Base-by-base conservation (phyloP, 2,888 invertebrate genomes). In the Hermaeophaga mercurialis region DNA sequence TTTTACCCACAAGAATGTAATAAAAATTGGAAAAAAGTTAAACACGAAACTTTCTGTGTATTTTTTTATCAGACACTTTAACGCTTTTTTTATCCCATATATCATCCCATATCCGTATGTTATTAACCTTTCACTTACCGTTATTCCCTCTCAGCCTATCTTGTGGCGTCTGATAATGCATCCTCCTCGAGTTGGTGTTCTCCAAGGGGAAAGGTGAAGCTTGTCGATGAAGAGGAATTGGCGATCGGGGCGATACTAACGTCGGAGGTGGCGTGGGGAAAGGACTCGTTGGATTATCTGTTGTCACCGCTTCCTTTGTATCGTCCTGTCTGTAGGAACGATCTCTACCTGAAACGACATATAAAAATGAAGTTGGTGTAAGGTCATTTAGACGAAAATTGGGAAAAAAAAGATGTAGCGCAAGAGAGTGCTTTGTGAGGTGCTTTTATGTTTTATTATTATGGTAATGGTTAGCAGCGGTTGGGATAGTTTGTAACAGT, bases 291-390 rank as follows among this genome's bases (percentile, higher is more conserved):
- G 80, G 80, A 72, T 81, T 81, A 73, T 82, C 81, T 43, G 81
- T 81, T 49, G 80, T 81, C 46, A 78, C 79, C 12, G 81, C 81
- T 68, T 83, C 84, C 66, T 84, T 84, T 28, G 87, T 87, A 56
- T 89, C 89, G 68, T 89, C 88, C 1, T 89, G 88, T 48, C 89
- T 85, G 70, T 90, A 90, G 53, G 85, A 85, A n/a, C n/a, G n/a
- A n/a, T n/a, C n/a, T n/a, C n/a, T n/a, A 77, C 83, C 87, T 87
- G 77, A 4, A 78, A 75, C 39, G 52, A 49, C 36, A 47, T 34
- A 36, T 52, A 28, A 47, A 52, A 52, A 47, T 52, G 56, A 47
- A 47, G 43, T 44, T 28, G 3, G 38, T 46, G 46, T 39, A 38
- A 38, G 49, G 45, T 45, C 50, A 38, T 31, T 39, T 11, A 38